These are phyloP conservation scores for Gopherus flavomarginatus DNA, from an alignment of 2,113 vertebrate genomes.

Conservation along the genomic window DNA sequence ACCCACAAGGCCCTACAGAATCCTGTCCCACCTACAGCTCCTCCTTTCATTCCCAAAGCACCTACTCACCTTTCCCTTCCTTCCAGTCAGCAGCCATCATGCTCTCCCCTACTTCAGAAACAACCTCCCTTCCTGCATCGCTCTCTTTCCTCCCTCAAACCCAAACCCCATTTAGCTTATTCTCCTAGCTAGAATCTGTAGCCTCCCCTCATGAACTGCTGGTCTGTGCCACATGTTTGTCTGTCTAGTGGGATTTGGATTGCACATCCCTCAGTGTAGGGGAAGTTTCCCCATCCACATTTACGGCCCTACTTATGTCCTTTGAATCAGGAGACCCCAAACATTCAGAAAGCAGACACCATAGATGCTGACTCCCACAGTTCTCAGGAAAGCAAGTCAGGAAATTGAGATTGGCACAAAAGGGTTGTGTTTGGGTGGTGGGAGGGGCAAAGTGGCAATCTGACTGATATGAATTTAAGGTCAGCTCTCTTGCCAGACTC, in stretches of 20 bases:
- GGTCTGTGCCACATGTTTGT: neutral
- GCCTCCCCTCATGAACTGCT: neutral
- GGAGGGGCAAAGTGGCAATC: constrained; percentile 29
- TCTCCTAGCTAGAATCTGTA: neutral
- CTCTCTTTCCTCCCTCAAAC: neutral
- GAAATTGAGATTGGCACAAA: neutral
- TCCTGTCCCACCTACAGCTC: neutral
- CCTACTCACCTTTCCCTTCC: neutral
- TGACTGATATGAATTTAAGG: constrained; percentile 30
- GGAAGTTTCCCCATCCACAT: neutral
- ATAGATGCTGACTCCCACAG: neutral
- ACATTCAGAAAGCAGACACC: neutral
- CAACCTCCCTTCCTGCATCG: neutral
- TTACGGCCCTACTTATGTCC: neutral
- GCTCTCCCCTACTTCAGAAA: neutral
- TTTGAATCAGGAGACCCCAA: neutral
- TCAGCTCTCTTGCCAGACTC: constrained; percentile 23
- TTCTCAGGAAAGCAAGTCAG: neutral
- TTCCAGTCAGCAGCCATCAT: neutral
- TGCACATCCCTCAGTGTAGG: neutral
- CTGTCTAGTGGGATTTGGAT: accelerated
- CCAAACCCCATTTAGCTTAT: neutral
- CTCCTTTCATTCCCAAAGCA: neutral
- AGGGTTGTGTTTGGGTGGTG: neutral
- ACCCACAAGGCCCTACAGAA: neutral